These are phyloP conservation scores for Cephalopterus ornatus DNA, from an alignment of 2,113 vertebrate genomes.

Conservation along the genomic window DNA sequence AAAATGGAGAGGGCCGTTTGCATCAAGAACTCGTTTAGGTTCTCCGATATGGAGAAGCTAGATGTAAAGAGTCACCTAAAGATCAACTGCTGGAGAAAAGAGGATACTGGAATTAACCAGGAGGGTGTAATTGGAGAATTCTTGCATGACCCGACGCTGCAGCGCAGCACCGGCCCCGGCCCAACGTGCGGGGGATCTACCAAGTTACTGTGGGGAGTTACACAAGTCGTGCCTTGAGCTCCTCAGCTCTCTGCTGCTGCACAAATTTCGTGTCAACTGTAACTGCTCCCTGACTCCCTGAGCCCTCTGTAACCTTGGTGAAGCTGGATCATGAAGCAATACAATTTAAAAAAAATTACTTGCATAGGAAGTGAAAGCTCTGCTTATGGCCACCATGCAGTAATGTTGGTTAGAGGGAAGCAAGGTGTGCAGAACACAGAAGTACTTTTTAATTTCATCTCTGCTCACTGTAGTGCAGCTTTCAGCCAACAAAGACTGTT, in stretches of 20 bases:
- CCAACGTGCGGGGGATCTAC: neutral
- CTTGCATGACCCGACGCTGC: neutral
- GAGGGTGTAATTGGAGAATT: neutral
- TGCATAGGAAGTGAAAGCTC: neutral
- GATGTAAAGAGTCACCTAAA: neutral
- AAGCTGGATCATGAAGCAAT: neutral
- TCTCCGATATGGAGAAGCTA: accelerated
- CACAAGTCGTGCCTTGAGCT: neutral
- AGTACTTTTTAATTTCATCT: neutral
- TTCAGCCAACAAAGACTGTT: neutral
- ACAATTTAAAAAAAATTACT: neutral
- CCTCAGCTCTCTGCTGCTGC: neutral
- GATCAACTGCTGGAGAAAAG: neutral
- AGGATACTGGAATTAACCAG: neutral
- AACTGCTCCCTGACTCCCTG: neutral
- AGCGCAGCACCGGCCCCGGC: accelerated
- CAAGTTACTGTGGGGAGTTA: neutral
- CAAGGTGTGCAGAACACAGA: neutral
- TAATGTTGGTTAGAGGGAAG: neutral
- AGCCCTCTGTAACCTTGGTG: neutral
- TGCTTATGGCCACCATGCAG: neutral
- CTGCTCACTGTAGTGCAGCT: neutral
- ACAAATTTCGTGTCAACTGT: neutral
- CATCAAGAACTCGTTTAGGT: neutral
- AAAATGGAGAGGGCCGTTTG: neutral